Evolutionary conservation across 2,113 vertebrate species (phyloP), one percentile per base, ranked within the genome.

Genomic region (Scopus umbretta): DNA sequence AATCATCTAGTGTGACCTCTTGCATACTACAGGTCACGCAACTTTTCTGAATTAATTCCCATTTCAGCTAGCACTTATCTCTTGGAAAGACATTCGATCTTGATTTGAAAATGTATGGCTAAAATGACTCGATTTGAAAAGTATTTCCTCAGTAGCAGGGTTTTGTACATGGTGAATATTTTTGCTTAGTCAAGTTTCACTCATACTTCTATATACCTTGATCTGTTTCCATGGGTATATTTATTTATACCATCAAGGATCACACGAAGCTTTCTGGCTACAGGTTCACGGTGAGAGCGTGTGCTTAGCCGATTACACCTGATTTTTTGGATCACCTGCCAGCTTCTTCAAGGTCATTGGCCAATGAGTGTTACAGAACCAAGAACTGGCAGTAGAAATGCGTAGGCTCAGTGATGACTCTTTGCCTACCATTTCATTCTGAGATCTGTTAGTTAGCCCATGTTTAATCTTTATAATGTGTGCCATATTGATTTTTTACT

Each of bases 41-140:
- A 90, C 53, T 71, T 90, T 83, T 80, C 67, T 83, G 75, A 88
- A 93, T 82, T 85, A 85, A 91, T 95, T 96, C 22, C 34, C 45
- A 32, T 88, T 58, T 90, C 52, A 88, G 56, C 17, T 80, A 53
- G 27, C 18, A 40, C 36, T 92, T 65, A 79, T 26, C 52, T 90
- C 89, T 81, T 32, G 68, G 65, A 72, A 91, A 79, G 26, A 14
- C 9, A 30, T 95, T 82, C 0, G 2, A 43, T 86, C 62, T 66
- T 86, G 36, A 47, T 90, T 92, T 90, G 56, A n/a, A 76, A 95
- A 92, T 22, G 16, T 29, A 27, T 18, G 20, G 20, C 32, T 72
- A 67, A 86, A 92, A 62, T 42, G 21, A 27, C 19, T 53, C 22
- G 1, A 50, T 49, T 71, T 81, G 40, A 68, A 83, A 89, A 87